Evolutionary conservation across 2,888 invertebrate genomes (phyloP), one percentile per base, ranked within the genome.

Genomic region (Tetramorium bicarinatum): DNA sequence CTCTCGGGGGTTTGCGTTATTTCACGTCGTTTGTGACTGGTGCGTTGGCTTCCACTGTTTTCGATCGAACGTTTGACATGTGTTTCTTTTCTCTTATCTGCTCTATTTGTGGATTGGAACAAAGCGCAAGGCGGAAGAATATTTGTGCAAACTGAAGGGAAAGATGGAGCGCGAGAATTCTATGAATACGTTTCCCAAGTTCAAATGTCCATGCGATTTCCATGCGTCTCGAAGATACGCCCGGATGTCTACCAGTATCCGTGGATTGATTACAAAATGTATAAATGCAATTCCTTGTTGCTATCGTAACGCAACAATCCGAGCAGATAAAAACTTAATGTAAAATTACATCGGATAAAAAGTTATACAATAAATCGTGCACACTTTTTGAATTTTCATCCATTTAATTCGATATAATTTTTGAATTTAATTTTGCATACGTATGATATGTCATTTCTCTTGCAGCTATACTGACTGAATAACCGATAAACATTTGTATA

Each of bases 101-200:
- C 82, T 80, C 74, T 79, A 71, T 81, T 85, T 71, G 83, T 61
- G 74, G 77, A 80, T 74, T 76, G 67, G 29, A 44, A 56, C 82
- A 34, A 75, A 64, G 81, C 44, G 83, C n/a, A 29, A 49, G n/a
- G 38, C 61, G 61, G 61, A 38, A 75, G 64, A 69, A 85, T 81
- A 82, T 71, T 82, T 72, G 81, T 80, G 66, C n/a, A 79, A 56
- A 72, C 66, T 44, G 29, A 25, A 15, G 62, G 49, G 80, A 71
- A 83, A 80, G 47, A 74, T 64, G 54, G 82, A 69, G 54, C 44
- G 49, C 38, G 76, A 83, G 64, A 85, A 87, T 90, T 88, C 90
- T 89, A 92, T 91, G 92, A 91, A 92, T 92, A 91, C 91, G 91
- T 91, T 92, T 88, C 89, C 89, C 88, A 91, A 91, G 91, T 92